Evolutionary conservation across 2,888 invertebrate species (phyloP), one percentile per base, ranked within the genome.

Genomic region (Salpingus planirostris): DNA sequence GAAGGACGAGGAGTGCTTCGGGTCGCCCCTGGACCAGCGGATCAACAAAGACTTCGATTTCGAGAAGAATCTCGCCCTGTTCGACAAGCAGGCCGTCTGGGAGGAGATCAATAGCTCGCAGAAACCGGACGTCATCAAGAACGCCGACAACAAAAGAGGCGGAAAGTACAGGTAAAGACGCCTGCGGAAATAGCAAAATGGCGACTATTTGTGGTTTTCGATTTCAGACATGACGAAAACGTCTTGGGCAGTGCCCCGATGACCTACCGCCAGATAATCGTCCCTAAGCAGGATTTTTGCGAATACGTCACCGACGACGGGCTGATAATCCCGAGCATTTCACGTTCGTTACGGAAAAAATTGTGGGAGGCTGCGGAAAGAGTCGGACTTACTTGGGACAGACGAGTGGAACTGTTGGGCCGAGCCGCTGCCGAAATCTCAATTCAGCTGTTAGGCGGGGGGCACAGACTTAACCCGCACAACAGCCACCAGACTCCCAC

Each of bases 21-120:
- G 83, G 14, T 74, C 74, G 3, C 78, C 80, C 23, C 67, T 78
- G 6, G 80, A 81, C 44, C 74, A 77, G 31, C 71, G 71, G 29
- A 61, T 78, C 29, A 70, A 67, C 45, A 73, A 81, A 57, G 92
- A 93, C 52, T 93, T 93, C 69, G 92, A 93, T 70, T 92, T 93
- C 71, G 92, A 93, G 60, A 89, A 88, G 43, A 93, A 92, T 68
- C 70, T 92, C 32, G 90, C 90, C 12, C 68, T 93, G 27, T 93
- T 93, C 66, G 83, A 92, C 66, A 92, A 92, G 66, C 67, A 77
- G 65, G 83, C 83, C 13, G 71, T 85, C 27, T 85, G 80, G 76
- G 76, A 84, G 52, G 76, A 82, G 61, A 74, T 85, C 27, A 77
- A 80, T 54, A 60, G 58, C 48, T 68, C 71, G 3, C 70, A 71